Evolutionary conservation across 2,888 invertebrate species (phyloP), one percentile per base, ranked within the genome.

Genomic region (Chloroclysta siterata): DNA sequence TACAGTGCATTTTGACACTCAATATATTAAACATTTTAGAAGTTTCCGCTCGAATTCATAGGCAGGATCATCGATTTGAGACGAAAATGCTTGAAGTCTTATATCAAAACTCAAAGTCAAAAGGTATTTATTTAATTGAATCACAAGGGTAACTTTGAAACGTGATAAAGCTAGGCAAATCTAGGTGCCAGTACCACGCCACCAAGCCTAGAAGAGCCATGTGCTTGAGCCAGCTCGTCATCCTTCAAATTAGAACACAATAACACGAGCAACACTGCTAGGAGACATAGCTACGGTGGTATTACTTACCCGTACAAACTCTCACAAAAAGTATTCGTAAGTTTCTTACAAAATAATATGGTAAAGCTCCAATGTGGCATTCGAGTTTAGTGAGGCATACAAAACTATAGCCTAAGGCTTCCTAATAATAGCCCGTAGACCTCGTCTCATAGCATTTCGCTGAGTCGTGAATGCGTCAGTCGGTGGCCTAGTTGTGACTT

Each of bases 401-500:
- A 39, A 36, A 39, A 17, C 46, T 46, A 46, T 11, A 39, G 36
- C 10, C 17, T 11, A 17, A 48, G 28, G 51, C 22, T 22, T 1
- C 22, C 22, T 15, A 14, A 33, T 51, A 14, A 36, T n/a, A 53
- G 44, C 11, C 39, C 29, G 53, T 41, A 42, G n/a, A 50, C 15
- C 14, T 48, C n/a, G 8, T 48, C 17, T 46, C 22, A 54, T 10
- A 36, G n/a, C n/a, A n/a, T n/a, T 29, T 46, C 44, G 54, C 17
- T 33, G 48, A 41, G 8, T 53, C 52, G 13, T 22, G 22, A 22
- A 28, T 15, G 28, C 13, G 41, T 39, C 29, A 51, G 58, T 29
- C 13, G 22, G 10, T 29, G 57, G 41, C 61, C 56, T 56, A 48
- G 53, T 52, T 17, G 50, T 33, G 50, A 28, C 48, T 56, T 51